A percentile compares a stretch with the other conserved stretches of the same genome.
Evolutionary conservation across 2,888 invertebrate species (phyloP).

Genomic region (Dioctria linearis): DNA sequence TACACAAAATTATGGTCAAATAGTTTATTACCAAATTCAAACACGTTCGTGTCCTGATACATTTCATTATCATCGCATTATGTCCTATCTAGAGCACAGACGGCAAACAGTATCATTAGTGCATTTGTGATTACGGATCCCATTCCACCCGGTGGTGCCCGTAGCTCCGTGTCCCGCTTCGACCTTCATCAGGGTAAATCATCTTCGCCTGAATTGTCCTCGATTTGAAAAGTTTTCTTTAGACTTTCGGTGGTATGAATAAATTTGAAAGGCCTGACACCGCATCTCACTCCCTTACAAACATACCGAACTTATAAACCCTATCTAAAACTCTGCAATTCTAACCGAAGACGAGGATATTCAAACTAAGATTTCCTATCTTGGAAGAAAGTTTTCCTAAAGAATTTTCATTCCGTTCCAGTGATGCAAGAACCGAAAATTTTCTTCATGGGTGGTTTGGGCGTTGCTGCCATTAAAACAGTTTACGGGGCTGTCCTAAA

Average conservation of each 20-base stretch:
- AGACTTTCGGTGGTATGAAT: slow-evolving; percentile 44
- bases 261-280: slow-evolving; percentile 29
- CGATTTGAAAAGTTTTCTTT: slow-evolving; percentile 44
- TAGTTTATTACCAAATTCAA: slow-evolving; percentile 37
- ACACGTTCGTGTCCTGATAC: slow-evolving; percentile 47
- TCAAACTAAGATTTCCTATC: slow-evolving; percentile 52
- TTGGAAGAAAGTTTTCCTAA: slow-evolving; percentile 45
- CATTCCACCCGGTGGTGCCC: background rate
- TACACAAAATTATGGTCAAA: slow-evolving; percentile 51
- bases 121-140: slow-evolving; percentile 30
- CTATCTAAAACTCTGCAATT: slow-evolving; percentile 4
- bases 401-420: slow-evolving; percentile 47
- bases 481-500: slow-evolving; percentile 43
- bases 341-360: slow-evolving; percentile 39
- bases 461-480: slow-evolving; percentile 46
- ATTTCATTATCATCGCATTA: slow-evolving; percentile 50
- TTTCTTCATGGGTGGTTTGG: slow-evolving; percentile 44
- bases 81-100: slow-evolving; percentile 35
- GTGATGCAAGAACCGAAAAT: slow-evolving; percentile 51
- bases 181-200: slow-evolving; percentile 31
- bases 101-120: slow-evolving; percentile 49
- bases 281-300: background rate
- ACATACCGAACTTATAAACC: background rate
- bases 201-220: slow-evolving; percentile 52
- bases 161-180: too few relatives aligned